Evolutionary conservation across 2,797 vertebrate genomes (phyloP).

Genomic region (Arnoldichthys spilopterus): DNA sequence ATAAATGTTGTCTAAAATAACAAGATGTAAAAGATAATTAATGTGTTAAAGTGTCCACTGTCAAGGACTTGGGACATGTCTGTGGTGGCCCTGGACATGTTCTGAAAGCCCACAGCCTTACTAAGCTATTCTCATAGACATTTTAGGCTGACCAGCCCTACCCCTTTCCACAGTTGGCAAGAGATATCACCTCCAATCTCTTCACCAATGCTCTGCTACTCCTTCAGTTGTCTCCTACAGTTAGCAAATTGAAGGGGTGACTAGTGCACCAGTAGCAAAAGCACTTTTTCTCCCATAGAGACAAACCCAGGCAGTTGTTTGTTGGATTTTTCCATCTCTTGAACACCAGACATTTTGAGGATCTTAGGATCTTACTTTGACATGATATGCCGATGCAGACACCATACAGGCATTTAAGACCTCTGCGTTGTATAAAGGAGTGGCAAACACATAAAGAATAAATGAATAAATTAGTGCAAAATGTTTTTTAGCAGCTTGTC

Average conservation of each 20-base stretch:
- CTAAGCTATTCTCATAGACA: not conserved
- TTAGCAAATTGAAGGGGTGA: conserved; percentile 54
- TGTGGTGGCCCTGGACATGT: not conserved
- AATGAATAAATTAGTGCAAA: too few relatives aligned
- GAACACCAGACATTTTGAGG: conserved; percentile 5
- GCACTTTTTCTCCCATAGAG: conserved; percentile 7
- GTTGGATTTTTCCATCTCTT: conserved; percentile 1
- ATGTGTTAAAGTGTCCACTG: not conserved
- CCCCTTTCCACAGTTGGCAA: not conserved
- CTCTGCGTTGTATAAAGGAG: not conserved
- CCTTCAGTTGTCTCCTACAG: conserved; percentile 41
- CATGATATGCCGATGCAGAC: conserved; percentile 4
- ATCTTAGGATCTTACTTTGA: conserved; percentile 14
- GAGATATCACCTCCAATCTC: conserved; percentile 26
- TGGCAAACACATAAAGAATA: too few relatives aligned
- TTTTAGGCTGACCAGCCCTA: not conserved
- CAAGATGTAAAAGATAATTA: not conserved
- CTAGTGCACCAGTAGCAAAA: conserved; percentile 16
- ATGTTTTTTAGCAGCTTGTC: conserved; percentile 1
- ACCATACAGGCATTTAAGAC: not conserved
- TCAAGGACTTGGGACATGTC: not conserved
- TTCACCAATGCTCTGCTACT: conserved; percentile 17
- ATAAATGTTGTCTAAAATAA: not conserved
- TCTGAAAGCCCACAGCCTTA: not conserved
- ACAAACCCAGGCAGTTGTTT: conserved; percentile 1